Percentiles rank a stretch among this genome's conserved stretches.
phyloP scores from a whole-genome alignment of 2,888 invertebrate genomes.

The Anarsia innoxiella region DNA sequence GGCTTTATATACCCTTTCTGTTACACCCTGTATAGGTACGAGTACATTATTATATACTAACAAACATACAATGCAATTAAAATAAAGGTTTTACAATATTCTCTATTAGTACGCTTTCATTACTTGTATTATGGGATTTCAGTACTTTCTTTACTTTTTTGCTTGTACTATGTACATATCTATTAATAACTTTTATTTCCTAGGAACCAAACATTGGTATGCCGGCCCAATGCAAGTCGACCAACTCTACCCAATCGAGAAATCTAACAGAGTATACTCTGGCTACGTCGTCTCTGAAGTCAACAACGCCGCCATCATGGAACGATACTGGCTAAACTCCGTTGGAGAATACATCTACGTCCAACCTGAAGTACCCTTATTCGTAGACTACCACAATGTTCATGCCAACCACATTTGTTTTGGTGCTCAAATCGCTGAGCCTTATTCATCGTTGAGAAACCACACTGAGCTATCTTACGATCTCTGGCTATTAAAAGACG shows the following conservation, averaged over 20 bases:
- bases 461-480: conserved; percentile 72
- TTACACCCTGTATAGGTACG: no score
- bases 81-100: no score
- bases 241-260: conserved; percentile 78
- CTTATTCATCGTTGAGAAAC: conserved; percentile 61
- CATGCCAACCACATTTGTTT: conserved; percentile 72
- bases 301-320: conserved; percentile 75
- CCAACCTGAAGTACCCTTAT: conserved; percentile 78
- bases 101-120: no score
- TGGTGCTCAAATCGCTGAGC: conserved; percentile 68
- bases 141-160: no score
- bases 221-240: conserved; percentile 77
- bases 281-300: conserved; percentile 71
- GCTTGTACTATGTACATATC: no score
- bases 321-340: conserved; percentile 84
- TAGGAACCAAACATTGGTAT: conserved; percentile 77
- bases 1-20: no score
- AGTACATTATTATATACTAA: no score
- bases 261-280: conserved; percentile 60
- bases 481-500: conserved; percentile 74
- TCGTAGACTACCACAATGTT: conserved; percentile 80
- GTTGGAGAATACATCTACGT: conserved; percentile 80
- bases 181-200: conserved; percentile 17
- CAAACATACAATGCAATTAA: no score
- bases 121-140: no score